Evolutionary conservation across 64 coral and sea anemone species (phyloP), one percentile per base, ranked within the genome.

Genomic region (Actinia equina): DNA sequence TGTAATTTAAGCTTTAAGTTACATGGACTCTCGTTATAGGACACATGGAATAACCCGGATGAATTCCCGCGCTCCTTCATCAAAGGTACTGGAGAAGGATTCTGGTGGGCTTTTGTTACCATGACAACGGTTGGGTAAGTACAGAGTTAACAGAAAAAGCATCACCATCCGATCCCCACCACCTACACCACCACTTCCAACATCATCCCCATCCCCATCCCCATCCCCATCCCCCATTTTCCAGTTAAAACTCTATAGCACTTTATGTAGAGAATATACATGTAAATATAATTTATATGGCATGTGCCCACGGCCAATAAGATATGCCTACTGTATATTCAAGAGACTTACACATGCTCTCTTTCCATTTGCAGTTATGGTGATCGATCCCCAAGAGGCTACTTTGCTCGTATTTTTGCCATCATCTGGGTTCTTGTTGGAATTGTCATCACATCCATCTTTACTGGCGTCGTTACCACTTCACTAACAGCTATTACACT

Each of bases 71-170:
- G 96, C 59, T 85, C 93, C 10, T 98, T 98, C 76, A 89, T 95
- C 25, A 90, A 87, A 57, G 96, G 96, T 20, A 87, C 89, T 53
- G 84, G 87, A 43, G 96, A 98, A 43, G 96, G 96, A 18, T 98
- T 98, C 80, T 98, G 96, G 96, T 98, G 96, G 96, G 96, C 96
- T 17, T 98, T 94, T 84, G 96, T 98, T 62, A 94, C 96, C 55
- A 98, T 98, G 96, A 98, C 96, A 71, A 98, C 96, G 25, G 96
- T 98, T 26, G 96, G 96, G 96, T 98, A 80, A 87, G 96, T 88
- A 41, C n/a, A 74, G 3, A 5, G 62, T 3, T 64, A 59, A 60
- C 13, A 60, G 46, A n/a, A 49, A 37, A 37, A 37, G 30, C 30
- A 37, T 37, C 30, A 37, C 30, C 30, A 37, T 37, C 30, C 1